phyloP scores from a whole-genome alignment of 2,888 invertebrate genomes.

The Phyllotreta striolata region DNA sequence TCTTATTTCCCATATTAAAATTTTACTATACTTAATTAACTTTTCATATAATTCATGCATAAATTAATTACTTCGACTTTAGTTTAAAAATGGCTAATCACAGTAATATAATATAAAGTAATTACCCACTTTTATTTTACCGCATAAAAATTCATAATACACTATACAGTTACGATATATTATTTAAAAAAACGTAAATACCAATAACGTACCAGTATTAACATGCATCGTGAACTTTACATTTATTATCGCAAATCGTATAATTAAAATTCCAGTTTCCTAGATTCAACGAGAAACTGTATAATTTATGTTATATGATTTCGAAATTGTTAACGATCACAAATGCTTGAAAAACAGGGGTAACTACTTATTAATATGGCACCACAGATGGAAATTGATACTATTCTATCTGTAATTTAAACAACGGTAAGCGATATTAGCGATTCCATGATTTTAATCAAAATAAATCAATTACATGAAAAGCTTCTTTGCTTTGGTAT shows the following conservation, averaged over 20 bases:
- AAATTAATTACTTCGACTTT: too few relatives aligned
- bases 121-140: too few relatives aligned
- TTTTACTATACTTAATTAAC: too few relatives aligned
- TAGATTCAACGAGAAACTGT: constrained; percentile 1
- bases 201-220: too few relatives aligned
- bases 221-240: too few relatives aligned
- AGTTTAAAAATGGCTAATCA: too few relatives aligned
- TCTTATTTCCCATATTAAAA: too few relatives aligned
- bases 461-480: constrained; percentile 13
- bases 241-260: background rate
- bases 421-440: constrained; percentile 18
- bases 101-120: too few relatives aligned
- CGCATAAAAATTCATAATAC: too few relatives aligned
- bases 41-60: too few relatives aligned
- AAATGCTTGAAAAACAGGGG: constrained; percentile 22
- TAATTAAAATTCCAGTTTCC: constrained; percentile 20
- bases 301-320: constrained; percentile 20
- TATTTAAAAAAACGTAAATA: too few relatives aligned
- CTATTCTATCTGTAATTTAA: constrained; percentile 23
- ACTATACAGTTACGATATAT: too few relatives aligned
- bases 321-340: constrained; percentile 25
- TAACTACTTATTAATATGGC: constrained; percentile 20
- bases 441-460: background rate
- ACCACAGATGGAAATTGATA: constrained; percentile 28
- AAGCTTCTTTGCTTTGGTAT: constrained; percentile 2